Base-by-base conservation (phyloP, 2,888 invertebrate genomes). In the Dolichopus griseipennis region DNA sequence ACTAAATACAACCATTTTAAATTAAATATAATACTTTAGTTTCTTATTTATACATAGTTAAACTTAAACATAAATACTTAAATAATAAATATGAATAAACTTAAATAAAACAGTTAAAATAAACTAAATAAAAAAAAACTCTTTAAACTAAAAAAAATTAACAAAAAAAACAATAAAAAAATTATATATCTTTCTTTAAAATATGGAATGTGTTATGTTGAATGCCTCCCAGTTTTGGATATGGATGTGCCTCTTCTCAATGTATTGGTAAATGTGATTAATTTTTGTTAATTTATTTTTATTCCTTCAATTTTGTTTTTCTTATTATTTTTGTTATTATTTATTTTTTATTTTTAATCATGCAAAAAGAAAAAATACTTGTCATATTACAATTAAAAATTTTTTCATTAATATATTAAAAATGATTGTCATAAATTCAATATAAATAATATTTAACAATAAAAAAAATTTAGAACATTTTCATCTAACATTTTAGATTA, bases 201-300 rank as follows among this genome's bases (percentile, higher is more conserved):
- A 64, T 34, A 64, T 73, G 74, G 75, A 73, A 74, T 74, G 73
- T 73, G 73, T 74, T 74, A 75, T 75, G 75, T 75, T 74, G 75
- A 74, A 74, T 75, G 75, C 74, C 72, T 74, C 73, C 74, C 74
- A 72, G 72, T 70, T 71, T 74, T 73, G 72, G 68, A 72, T 73
- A 75, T 75, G 76, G 73, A 74, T 75, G 73, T 73, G 75, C 75
- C 75, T 75, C 73, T 74, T 73, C 73, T 72, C 70, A 73, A 73
- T 74, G 72, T 73, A 72, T 74, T 73, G 74, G 72, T 76, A 79
- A 82, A 82, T 82, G 79, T 84, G 82, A 80, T 82, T 83, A 70
- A 67, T 68, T 66, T 69, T 69, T 68, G 43, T 61, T 81, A 81
- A 78, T 75, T 52, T 68, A 34, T 65, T 37, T 22, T 52, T 43